Percentiles rank a stretch among this genome's conserved stretches.
phyloP scores from a whole-genome alignment of 2,113 vertebrate genomes.

The Scomber japonicus region DNA sequence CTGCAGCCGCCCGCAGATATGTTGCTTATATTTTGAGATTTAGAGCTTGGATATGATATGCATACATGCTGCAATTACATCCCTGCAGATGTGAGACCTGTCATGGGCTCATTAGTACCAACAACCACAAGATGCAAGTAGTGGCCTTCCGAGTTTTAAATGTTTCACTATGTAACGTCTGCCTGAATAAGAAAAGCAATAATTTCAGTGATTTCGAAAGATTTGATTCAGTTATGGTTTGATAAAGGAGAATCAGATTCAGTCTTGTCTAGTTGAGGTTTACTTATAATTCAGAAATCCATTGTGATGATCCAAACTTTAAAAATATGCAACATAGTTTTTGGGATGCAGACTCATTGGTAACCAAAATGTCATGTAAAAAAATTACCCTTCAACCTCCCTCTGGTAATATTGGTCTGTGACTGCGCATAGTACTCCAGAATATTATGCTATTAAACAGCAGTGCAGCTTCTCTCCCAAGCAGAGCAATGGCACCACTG shows the following conservation, averaged over 20 bases:
- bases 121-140: slow-evolving; percentile 4
- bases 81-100: slow-evolving; percentile 2
- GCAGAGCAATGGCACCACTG: slow-evolving; percentile 39
- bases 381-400: slow-evolving; percentile 6
- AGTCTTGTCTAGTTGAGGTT: neutral
- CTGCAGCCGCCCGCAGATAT: too few species aligned
- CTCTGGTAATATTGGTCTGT: slow-evolving; percentile 19
- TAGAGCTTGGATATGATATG: neutral
- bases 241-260: neutral
- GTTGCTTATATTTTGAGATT: neutral
- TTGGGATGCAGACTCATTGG: neutral
- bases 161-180: neutral
- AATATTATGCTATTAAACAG: slow-evolving; percentile 26
- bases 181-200: neutral
- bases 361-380: neutral
- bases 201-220: neutral
- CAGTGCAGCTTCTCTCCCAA: slow-evolving; percentile 28
- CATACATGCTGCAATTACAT: slow-evolving; percentile 5
- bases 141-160: slow-evolving; percentile 3
- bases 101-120: neutral
- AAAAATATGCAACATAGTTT: too few species aligned
- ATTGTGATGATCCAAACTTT: neutral
- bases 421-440: slow-evolving; percentile 14
- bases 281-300: neutral
- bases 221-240: neutral